Conservation (phyloP, 2,797 vertebrate species). For the Salmo trutta region DNA sequence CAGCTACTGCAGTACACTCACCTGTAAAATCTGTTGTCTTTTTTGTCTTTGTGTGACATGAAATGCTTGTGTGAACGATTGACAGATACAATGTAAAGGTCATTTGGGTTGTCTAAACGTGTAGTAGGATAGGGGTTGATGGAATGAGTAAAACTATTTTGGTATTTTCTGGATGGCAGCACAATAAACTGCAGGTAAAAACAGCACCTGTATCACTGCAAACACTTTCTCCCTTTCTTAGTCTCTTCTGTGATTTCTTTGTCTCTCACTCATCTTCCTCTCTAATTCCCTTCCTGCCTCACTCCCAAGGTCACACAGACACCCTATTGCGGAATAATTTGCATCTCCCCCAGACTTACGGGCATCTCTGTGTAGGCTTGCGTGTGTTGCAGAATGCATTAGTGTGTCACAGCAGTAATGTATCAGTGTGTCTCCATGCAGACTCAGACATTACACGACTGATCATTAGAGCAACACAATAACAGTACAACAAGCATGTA, state of each 20-base stretch:
- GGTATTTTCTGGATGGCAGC: no score
- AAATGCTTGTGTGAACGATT: background rate
- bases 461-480: background rate
- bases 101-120: no score
- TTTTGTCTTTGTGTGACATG: background rate
- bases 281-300: background rate
- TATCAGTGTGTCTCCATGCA: conserved; percentile 33
- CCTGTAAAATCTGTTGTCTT: no score
- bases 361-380: conserved; percentile 6
- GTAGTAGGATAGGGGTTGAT: no score
- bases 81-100: background rate
- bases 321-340: background rate
- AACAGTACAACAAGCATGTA: background rate
- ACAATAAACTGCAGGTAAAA: background rate
- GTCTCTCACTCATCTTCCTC: background rate
- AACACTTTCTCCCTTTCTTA: background rate
- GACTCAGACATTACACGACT: conserved; percentile 12
- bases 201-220: background rate
- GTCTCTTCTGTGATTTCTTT: background rate
- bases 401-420: conserved; percentile 61
- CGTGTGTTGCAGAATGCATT: background rate
- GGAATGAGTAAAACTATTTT: no score
- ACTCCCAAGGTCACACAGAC: background rate
- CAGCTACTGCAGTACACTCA: background rate
- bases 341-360: background rate